A percentile compares a stretch with the other conserved stretches of the same genome.
Evolutionary conservation across 2,113 vertebrate species (phyloP).

Genomic region (Uria lomvia): DNA sequence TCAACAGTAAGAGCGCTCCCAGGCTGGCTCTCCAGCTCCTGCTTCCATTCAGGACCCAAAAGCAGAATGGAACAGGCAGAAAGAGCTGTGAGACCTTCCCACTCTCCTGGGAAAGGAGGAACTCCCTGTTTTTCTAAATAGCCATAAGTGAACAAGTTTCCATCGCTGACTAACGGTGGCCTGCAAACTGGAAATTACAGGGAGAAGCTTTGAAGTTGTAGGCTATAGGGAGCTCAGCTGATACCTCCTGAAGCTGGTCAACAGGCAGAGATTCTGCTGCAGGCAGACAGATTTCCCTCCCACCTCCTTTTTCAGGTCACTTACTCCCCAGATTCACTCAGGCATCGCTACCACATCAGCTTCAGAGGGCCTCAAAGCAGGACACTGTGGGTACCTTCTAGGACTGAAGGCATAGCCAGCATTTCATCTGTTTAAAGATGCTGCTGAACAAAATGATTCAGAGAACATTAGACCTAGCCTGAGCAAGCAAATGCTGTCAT

Average conservation of each 20-base stretch:
- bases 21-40: not conserved
- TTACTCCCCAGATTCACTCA: not conserved
- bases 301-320: not conserved
- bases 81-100: not conserved
- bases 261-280: not conserved
- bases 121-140: not conserved
- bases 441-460: not conserved
- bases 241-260: not conserved
- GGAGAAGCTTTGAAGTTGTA: not conserved
- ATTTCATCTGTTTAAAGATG: not conserved
- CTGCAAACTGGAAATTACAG: not conserved
- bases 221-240: not conserved
- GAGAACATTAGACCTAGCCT: not conserved
- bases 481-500: slow-evolving; percentile 35
- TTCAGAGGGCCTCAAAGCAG: not conserved
- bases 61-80: not conserved
- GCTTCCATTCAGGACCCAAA: not conserved
- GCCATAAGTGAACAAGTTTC: not conserved
- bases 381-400: not conserved
- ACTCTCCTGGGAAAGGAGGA: not conserved
- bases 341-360: not conserved
- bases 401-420: not conserved
- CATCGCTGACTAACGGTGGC: not conserved
- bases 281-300: not conserved
- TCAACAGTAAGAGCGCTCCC: not conserved